Evolutionary conservation across 1,140 invertebrate genomes (phyloP).

Genomic region (Holotrichia oblita): DNA sequence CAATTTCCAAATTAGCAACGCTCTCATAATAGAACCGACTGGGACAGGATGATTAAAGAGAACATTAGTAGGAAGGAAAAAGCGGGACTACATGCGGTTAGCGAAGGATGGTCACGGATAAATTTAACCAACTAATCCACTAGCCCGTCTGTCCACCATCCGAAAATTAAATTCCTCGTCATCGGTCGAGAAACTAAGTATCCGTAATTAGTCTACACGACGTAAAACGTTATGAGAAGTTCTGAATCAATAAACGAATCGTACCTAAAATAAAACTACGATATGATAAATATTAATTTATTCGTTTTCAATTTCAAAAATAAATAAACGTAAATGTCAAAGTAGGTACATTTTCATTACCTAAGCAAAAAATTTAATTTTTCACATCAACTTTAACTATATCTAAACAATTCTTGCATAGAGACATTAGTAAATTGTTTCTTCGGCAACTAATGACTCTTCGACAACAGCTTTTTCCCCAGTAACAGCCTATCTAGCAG

Average conservation of each 20-base stretch:
- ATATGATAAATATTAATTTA: too few relatives aligned
- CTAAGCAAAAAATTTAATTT: too few relatives aligned
- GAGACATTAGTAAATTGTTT: too few relatives aligned
- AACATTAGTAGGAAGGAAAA: slow-evolving; percentile 11
- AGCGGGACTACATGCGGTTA: background rate
- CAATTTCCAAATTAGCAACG: slow-evolving; percentile 16
- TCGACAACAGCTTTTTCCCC: too few relatives aligned
- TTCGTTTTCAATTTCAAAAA: too few relatives aligned
- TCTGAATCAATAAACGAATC: background rate
- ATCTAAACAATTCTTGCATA: too few relatives aligned
- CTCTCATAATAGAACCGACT: slow-evolving; percentile 7
- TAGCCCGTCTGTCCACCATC: background rate
- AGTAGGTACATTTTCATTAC: too few relatives aligned
- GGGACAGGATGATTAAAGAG: slow-evolving; percentile 11
- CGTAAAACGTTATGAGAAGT: background rate
- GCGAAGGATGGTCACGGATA: background rate
- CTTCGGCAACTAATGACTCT: too few relatives aligned
- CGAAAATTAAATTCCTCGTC: slow-evolving; percentile 16
- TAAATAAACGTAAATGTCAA: too few relatives aligned
- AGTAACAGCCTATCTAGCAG: too few relatives aligned
- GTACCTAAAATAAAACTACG: background rate
- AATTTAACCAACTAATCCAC: slow-evolving; percentile 3
- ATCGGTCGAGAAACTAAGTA: background rate
- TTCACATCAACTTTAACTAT: too few relatives aligned
- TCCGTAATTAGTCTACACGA: background rate